Conservation (phyloP, 2,888 invertebrate genomes). For the Hoplodrina ambigua region DNA sequence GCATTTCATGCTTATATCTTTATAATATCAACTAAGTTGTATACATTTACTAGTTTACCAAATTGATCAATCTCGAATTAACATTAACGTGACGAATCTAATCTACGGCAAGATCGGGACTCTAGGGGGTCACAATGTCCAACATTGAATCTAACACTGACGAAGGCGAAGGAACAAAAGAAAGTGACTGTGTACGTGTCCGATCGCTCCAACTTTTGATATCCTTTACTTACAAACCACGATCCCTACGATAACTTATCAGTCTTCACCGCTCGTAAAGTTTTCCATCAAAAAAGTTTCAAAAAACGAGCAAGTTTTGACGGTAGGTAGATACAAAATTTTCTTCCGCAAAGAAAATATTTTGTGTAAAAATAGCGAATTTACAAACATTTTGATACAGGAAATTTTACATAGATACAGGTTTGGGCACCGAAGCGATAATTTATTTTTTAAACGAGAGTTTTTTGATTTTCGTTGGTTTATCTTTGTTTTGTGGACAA, state of each 20-base stretch:
- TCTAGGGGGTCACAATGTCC: slow-evolving; percentile 84
- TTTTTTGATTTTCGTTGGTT: slow-evolving; percentile 87
- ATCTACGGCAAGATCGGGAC: slow-evolving; percentile 83
- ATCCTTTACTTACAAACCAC: slow-evolving; percentile 84
- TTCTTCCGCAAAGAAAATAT: slow-evolving; percentile 80
- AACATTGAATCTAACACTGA: slow-evolving; percentile 88
- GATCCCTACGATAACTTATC: slow-evolving; percentile 86
- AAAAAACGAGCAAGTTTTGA: slow-evolving; percentile 83
- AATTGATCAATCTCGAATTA: slow-evolving; percentile 84
- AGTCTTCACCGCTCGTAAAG: slow-evolving; percentile 89
- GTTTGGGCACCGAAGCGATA: slow-evolving; percentile 84
- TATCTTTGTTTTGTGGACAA: slow-evolving; percentile 92
- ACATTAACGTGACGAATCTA: slow-evolving; percentile 86
- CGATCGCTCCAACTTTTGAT: slow-evolving; percentile 80
- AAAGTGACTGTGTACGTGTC: slow-evolving; percentile 75
- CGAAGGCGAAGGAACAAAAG: slow-evolving; percentile 83
- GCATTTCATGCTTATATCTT: slow-evolving; percentile 86
- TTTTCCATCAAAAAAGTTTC: slow-evolving; percentile 83
- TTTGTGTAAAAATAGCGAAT: slow-evolving; percentile 89
- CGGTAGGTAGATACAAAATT: slow-evolving; percentile 81
- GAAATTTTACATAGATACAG: slow-evolving; percentile 86
- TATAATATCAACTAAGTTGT: slow-evolving; percentile 84
- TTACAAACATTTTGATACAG: slow-evolving; percentile 85
- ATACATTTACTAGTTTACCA: slow-evolving; percentile 85
- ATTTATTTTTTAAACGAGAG: slow-evolving; percentile 88